A percentile compares a stretch with the other conserved stretches of the same genome.
Evolutionary conservation across 2,888 invertebrate species (phyloP).

Genomic region (Drosophila multiciliata): DNA sequence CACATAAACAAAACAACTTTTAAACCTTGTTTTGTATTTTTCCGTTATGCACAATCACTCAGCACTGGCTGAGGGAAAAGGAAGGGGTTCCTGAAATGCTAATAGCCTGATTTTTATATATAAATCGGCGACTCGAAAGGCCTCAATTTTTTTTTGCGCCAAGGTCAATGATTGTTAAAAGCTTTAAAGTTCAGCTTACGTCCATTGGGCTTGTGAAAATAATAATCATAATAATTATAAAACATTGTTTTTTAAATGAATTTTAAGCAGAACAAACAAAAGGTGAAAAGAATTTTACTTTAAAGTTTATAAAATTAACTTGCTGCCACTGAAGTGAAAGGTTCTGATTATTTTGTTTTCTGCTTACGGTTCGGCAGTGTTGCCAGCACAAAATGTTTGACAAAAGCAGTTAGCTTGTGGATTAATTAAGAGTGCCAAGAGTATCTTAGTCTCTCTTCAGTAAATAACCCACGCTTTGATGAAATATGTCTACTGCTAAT

Average conservation of each 20-base stretch:
- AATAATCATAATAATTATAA: not conserved
- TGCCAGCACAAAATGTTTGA: not conserved
- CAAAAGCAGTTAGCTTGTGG: not conserved
- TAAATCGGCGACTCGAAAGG: not conserved
- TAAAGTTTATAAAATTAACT: not conserved
- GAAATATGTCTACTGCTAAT: not conserved
- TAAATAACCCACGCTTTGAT: slow-evolving; percentile 1
- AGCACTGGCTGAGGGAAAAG: not conserved
- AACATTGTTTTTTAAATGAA: not conserved
- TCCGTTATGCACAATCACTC: not conserved
- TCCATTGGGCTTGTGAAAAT: not conserved
- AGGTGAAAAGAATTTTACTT: not conserved
- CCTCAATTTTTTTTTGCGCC: not conserved
- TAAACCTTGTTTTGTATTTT: not conserved
- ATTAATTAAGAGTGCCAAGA: not conserved
- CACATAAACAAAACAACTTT: slow-evolving; percentile 30
- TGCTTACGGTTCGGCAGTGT: not conserved
- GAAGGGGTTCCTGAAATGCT: not conserved
- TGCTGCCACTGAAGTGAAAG: not conserved
- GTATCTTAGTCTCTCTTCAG: not conserved
- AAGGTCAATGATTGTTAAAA: slow-evolving; percentile 7
- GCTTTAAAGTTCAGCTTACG: not conserved
- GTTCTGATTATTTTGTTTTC: not conserved
- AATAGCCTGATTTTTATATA: not conserved
- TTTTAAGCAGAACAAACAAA: not conserved